phyloP scores from a whole-genome alignment of 2,797 vertebrate species.

The Dermochelys coriacea region DNA sequence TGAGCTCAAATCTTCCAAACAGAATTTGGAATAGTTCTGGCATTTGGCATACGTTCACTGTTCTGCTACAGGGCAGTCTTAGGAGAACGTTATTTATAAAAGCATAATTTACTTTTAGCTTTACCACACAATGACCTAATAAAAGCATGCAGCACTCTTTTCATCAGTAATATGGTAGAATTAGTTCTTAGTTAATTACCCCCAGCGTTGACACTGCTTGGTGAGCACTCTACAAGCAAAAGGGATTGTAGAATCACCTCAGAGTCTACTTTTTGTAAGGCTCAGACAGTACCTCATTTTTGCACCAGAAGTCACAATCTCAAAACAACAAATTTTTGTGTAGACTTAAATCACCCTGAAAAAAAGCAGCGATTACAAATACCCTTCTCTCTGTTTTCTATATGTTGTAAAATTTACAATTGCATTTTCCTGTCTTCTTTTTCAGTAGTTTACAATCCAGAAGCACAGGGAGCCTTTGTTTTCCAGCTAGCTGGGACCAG shows the following conservation, averaged over 20 bases:
- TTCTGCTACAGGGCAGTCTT: slow-evolving; percentile 76
- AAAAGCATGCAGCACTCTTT: slow-evolving; percentile 85
- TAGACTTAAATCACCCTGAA: slow-evolving; percentile 86
- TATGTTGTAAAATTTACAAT: slow-evolving; percentile 64
- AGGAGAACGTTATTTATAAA: slow-evolving; percentile 70
- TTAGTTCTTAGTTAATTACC: slow-evolving; percentile 81
- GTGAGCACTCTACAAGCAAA: slow-evolving; percentile 82
- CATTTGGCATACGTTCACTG: slow-evolving; percentile 75
- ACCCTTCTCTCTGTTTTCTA: slow-evolving; percentile 74
- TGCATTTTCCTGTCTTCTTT: slow-evolving; percentile 74
- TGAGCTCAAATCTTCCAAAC: slow-evolving; percentile 74
- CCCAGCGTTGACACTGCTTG: slow-evolving; percentile 83
- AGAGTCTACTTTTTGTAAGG: slow-evolving; percentile 81
- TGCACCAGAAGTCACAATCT: slow-evolving; percentile 82
- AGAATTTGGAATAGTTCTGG: slow-evolving; percentile 71
- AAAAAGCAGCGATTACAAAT: slow-evolving; percentile 88
- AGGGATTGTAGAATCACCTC: slow-evolving; percentile 76
- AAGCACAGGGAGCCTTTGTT: slow-evolving; percentile 80
- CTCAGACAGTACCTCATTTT: slow-evolving; percentile 74
- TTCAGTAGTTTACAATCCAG: slow-evolving; percentile 80
- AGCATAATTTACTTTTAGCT: slow-evolving; percentile 78
- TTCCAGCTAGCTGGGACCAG: slow-evolving; percentile 78
- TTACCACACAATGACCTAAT: slow-evolving; percentile 80
- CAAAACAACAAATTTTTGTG: slow-evolving; percentile 78
- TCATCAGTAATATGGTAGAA: slow-evolving; percentile 71